These are phyloP conservation scores for Synergus japonicus DNA, from an alignment of 2,888 invertebrate genomes.

Conservation along the genomic window DNA sequence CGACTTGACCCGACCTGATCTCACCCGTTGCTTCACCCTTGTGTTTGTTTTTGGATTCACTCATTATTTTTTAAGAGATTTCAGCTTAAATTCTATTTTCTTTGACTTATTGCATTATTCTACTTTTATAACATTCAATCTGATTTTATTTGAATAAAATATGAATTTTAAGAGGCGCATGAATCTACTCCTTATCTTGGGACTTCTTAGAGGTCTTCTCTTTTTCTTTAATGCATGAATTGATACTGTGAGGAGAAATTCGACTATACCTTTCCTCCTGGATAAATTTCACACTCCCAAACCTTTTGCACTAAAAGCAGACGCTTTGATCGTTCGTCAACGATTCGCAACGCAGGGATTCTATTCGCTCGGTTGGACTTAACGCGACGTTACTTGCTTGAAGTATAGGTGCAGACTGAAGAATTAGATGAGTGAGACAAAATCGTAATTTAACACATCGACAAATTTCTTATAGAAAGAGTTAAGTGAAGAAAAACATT, in stretches of 20 bases:
- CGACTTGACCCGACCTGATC: conserved; percentile 35
- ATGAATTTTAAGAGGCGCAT: too few relatives aligned
- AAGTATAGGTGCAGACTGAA: not conserved
- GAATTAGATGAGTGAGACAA: not conserved
- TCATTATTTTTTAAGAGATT: not conserved
- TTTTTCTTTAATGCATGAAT: not conserved
- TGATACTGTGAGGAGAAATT: not conserved
- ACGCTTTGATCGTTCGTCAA: conserved; percentile 12
- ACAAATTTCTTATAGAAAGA: not conserved
- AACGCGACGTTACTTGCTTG: conserved; percentile 8
- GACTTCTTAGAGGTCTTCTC: not conserved
- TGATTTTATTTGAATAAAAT: too few relatives aligned
- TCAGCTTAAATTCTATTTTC: not conserved
- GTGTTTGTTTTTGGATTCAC: conserved; percentile 5
- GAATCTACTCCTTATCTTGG: not conserved
- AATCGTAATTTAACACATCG: not conserved
- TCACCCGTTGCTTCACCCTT: conserved; percentile 13
- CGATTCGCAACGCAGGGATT: conserved; percentile 13
- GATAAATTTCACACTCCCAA: conserved; percentile 1
- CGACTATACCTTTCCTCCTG: not conserved
- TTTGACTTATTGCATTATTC: too few relatives aligned
- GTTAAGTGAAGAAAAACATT: not conserved
- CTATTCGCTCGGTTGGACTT: not conserved
- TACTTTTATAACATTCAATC: too few relatives aligned
- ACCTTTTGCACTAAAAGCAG: conserved; percentile 9